Percentiles rank a stretch among this genome's conserved stretches.
phyloP scores from a whole-genome alignment of 2,888 invertebrate species.

The Xestia rhomboidea region DNA sequence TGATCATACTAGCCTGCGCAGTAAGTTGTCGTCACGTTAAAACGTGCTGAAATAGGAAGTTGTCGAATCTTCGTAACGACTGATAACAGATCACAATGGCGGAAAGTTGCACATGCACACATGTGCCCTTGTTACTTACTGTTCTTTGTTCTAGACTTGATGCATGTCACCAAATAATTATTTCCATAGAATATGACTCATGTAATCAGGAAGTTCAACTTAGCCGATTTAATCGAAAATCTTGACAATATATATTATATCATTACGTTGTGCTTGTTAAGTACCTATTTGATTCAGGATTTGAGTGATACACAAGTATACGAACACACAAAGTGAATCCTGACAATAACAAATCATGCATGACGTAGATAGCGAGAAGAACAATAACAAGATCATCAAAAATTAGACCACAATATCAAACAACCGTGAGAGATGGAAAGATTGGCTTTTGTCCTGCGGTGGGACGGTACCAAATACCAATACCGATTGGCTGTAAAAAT shows the following conservation, averaged over 20 bases:
- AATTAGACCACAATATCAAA: not conserved
- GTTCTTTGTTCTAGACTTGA: conserved; percentile 39
- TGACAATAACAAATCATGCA: not conserved
- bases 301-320: not conserved
- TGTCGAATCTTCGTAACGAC: conserved; percentile 18
- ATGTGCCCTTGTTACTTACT: not conserved
- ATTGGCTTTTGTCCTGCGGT: not conserved
- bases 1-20: not conserved
- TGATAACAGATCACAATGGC: conserved; percentile 37
- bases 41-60: conserved; percentile 43
- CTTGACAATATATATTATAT: conserved; percentile 4
- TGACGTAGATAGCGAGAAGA: not conserved
- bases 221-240: not conserved
- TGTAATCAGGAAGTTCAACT: conserved; percentile 15
- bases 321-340: not conserved
- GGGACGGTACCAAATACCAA: not conserved
- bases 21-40: not conserved
- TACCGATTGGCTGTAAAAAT: not conserved
- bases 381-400: not conserved
- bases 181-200: conserved; percentile 19
- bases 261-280: not conserved
- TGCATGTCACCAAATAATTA: conserved; percentile 10
- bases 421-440: not conserved
- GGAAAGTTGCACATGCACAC: not conserved
- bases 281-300: not conserved